These are phyloP conservation scores for Ptychochromis oligacanthus DNA, from an alignment of 2,113 vertebrate genomes.

Conservation along the genomic window DNA sequence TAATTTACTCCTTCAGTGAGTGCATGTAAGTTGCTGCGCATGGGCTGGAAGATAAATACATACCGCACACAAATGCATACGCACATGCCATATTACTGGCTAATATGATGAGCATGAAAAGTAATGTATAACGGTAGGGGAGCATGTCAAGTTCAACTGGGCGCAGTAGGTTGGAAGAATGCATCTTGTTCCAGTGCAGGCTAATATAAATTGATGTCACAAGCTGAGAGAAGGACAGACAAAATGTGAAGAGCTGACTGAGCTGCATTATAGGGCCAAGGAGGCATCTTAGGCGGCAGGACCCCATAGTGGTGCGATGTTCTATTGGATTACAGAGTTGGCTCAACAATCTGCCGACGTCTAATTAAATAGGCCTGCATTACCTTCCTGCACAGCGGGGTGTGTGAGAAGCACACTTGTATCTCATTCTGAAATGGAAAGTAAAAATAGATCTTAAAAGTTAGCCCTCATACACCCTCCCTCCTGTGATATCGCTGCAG, in stretches of 20 bases:
- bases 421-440: slow-evolving; percentile 80
- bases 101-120: slow-evolving; percentile 64
- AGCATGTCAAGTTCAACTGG: slow-evolving; percentile 64
- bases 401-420: slow-evolving; percentile 70
- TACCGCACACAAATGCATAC: slow-evolving; percentile 21
- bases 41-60: slow-evolving; percentile 51
- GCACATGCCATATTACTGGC: slow-evolving; percentile 52
- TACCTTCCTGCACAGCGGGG: slow-evolving; percentile 68
- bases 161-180: slow-evolving; percentile 42
- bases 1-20: slow-evolving; percentile 70
- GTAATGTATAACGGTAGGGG: slow-evolving; percentile 66
- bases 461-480: slow-evolving; percentile 44
- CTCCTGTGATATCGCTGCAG: slow-evolving; percentile 29
- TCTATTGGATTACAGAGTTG: slow-evolving; percentile 81
- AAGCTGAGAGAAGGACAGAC: slow-evolving; percentile 68
- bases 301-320: slow-evolving; percentile 51
- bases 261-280: slow-evolving; percentile 70
- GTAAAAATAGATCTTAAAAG: slow-evolving; percentile 76
- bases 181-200: slow-evolving; percentile 61
- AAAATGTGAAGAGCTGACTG: slow-evolving; percentile 71
- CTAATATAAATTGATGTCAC: slow-evolving; percentile 78
- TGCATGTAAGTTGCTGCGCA: slow-evolving; percentile 38
- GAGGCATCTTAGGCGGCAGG: slow-evolving; percentile 70
- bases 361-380: slow-evolving; percentile 83
- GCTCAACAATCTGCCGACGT: slow-evolving; percentile 78